phyloP scores from a whole-genome alignment of 2,888 invertebrate species.

The Conops quadrifasciatus region DNA sequence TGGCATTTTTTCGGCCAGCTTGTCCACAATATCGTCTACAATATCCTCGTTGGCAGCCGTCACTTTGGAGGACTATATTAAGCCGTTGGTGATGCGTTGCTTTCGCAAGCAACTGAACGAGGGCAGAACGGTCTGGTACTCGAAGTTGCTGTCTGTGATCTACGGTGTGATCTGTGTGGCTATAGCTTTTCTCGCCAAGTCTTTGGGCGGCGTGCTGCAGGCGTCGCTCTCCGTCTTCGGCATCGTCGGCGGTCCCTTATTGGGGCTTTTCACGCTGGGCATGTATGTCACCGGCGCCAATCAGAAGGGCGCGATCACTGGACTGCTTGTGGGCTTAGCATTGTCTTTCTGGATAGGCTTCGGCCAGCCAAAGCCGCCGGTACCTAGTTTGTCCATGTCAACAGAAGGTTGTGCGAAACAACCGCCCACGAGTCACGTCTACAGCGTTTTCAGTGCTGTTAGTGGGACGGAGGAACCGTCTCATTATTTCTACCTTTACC shows the following conservation, averaged over 20 bases:
- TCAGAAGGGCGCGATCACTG: conserved; percentile 76
- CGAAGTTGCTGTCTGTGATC: conserved; percentile 74
- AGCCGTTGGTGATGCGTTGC: conserved; percentile 64
- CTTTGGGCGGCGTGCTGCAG: conserved; percentile 87
- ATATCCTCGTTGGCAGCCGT: conserved; percentile 92
- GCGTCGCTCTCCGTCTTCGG: conserved; percentile 87
- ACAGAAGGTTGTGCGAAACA: conserved; percentile 68
- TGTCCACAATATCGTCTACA: conserved; percentile 91
- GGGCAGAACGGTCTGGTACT: conserved; percentile 66
- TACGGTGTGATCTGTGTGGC: conserved; percentile 82
- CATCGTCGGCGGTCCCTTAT: conserved; percentile 85
- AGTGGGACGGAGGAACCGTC: conserved; percentile 9
- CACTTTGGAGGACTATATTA: conserved; percentile 86
- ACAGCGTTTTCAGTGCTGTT: conserved; percentile 25
- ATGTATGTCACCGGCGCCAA: conserved; percentile 81
- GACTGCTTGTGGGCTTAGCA: conserved; percentile 72
- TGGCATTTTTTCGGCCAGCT: conserved; percentile 88
- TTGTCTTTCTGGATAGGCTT: conserved; percentile 86
- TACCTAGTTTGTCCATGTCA: conserved; percentile 69
- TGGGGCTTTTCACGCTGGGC: conserved; percentile 85
- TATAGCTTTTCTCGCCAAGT: conserved; percentile 83
- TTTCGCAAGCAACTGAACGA: conserved; percentile 63
- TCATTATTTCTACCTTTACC: conserved; percentile 59
- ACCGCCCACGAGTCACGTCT: conserved; percentile 5
- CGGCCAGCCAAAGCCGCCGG: conserved; percentile 77